These are phyloP conservation scores for Parelbella ahira DNA, from an alignment of 2,888 invertebrate species.

Conservation along the genomic window DNA sequence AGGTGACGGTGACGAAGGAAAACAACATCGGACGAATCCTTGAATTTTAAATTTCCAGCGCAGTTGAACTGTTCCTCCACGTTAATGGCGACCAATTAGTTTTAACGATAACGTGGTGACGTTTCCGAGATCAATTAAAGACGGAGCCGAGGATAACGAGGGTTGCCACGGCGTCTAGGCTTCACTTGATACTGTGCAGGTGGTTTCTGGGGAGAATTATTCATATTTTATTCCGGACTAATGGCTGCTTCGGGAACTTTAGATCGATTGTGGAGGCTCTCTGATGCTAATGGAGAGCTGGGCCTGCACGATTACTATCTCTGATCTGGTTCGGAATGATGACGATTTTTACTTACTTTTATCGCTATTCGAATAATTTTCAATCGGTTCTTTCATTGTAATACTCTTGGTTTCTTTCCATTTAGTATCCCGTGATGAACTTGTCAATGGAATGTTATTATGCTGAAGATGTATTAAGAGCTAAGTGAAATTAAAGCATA, in stretches of 20 bases:
- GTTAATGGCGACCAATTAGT: slow-evolving; percentile 37
- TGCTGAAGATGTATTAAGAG: too few species aligned
- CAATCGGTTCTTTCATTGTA: too few species aligned
- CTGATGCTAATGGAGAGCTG: slow-evolving; percentile 12
- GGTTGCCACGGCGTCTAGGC: slow-evolving; percentile 1
- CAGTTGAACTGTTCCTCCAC: slow-evolving; percentile 28
- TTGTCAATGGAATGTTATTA: too few species aligned
- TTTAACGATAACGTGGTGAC: slow-evolving; percentile 38
- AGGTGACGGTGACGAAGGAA: background rate
- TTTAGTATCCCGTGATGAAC: too few species aligned
- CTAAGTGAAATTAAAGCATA: too few species aligned
- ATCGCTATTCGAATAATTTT: too few species aligned
- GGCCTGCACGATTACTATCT: background rate
- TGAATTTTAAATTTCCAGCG: slow-evolving; percentile 19
- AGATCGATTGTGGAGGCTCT: slow-evolving; percentile 7
- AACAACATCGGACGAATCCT: background rate
- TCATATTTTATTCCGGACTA: slow-evolving; percentile 7
- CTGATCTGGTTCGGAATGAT: background rate
- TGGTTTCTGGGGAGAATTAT: slow-evolving; percentile 9
- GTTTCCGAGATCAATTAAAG: slow-evolving; percentile 27
- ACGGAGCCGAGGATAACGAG: slow-evolving; percentile 17
- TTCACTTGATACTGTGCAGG: slow-evolving; percentile 14
- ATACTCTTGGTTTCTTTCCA: too few species aligned
- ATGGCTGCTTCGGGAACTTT: slow-evolving; percentile 9
- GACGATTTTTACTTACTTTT: too few species aligned